Conservation (phyloP, 2,797 vertebrate genomes). For the Pseudotriccus pelzelni region DNA sequence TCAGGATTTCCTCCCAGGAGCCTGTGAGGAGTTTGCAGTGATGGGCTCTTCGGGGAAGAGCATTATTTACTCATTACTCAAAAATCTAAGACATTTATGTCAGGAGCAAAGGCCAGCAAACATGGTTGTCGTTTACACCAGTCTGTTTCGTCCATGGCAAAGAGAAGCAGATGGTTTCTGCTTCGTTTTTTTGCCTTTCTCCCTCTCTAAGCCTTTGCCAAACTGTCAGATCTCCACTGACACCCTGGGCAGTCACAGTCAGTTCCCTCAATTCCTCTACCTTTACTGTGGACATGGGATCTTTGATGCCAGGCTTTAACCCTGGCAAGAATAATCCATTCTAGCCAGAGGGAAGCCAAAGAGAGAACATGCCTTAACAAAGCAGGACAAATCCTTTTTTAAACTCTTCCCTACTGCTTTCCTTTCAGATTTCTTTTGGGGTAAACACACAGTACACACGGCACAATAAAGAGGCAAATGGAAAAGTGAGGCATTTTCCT, state of each 20-base stretch:
- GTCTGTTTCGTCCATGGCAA: neutral
- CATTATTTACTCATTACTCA: neutral
- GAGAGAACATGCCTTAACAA: neutral
- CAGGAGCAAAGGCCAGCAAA: neutral
- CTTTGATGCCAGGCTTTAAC: neutral
- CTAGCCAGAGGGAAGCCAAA: neutral
- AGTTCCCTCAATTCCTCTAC: neutral
- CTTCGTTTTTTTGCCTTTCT: neutral
- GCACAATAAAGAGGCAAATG: neutral
- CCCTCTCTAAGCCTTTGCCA: neutral
- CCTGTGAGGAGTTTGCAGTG: neutral
- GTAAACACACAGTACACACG: neutral
- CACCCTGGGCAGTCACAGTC: neutral
- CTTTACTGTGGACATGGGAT: neutral
- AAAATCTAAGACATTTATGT: neutral
- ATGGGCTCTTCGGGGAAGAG: neutral
- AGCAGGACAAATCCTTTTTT: neutral
- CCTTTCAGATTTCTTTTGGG: neutral
- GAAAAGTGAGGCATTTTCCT: neutral
- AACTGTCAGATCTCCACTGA: neutral
- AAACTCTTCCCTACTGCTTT: neutral
- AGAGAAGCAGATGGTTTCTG: neutral
- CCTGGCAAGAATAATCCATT: neutral
- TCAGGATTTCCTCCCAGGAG: neutral
- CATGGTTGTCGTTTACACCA: neutral